Percentiles rank a stretch among this genome's conserved stretches.
phyloP scores from a whole-genome alignment of 2,113 vertebrate genomes.

The Antechinus flavipes region DNA sequence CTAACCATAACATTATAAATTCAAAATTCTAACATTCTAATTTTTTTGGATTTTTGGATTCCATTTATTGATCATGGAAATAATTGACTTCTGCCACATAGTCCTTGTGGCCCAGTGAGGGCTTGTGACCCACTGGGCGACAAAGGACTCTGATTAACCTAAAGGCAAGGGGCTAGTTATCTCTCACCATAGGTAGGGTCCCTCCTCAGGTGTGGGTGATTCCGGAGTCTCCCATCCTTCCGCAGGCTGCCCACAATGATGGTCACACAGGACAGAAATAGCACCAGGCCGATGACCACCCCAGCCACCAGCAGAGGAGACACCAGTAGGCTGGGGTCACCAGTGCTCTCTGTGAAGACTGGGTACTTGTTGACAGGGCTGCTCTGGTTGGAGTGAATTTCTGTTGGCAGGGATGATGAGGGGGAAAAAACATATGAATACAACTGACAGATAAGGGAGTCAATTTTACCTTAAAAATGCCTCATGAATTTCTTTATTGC shows the following conservation, averaged over 20 bases:
- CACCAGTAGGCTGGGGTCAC: conserved; percentile 89
- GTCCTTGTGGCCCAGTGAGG: background rate
- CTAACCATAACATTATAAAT: background rate
- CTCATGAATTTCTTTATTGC: background rate
- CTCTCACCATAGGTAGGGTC: conserved; percentile 67
- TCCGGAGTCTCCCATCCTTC: conserved; percentile 88
- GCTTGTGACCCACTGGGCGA: background rate
- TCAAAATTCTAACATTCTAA: background rate
- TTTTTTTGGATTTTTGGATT: background rate
- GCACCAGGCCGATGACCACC: conserved; percentile 94
- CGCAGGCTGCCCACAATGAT: conserved; percentile 94
- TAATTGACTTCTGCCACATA: background rate
- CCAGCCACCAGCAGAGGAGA: conserved; percentile 95
- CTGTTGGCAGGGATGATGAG: conserved; percentile 45
- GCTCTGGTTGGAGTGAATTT: conserved; percentile 88
- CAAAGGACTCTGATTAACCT: background rate
- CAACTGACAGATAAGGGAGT: background rate
- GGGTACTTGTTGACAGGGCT: conserved; percentile 83
- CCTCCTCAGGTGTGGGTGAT: conserved; percentile 81
- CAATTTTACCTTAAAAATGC: background rate
- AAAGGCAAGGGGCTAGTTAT: background rate
- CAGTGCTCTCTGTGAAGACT: conserved; percentile 82
- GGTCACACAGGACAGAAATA: conserved; percentile 93
- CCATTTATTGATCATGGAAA: background rate
- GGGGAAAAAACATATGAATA: rapidly evolving